Base-by-base conservation (phyloP, 2,113 vertebrate genomes). In the Hippocampus comes region DNA sequence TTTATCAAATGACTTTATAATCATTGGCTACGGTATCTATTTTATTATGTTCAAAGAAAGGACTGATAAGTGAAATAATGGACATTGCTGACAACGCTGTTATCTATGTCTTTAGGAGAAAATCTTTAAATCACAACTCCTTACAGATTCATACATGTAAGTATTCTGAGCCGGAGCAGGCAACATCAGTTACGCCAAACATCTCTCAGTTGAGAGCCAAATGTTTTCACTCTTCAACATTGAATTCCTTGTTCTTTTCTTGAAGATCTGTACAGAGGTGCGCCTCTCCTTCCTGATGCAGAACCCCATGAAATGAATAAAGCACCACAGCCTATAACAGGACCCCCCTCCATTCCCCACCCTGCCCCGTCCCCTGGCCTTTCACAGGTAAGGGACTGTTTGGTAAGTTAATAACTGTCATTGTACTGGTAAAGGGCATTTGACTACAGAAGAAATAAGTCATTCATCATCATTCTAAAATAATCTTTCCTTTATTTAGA, bases 291-390 rank as follows among this genome's bases (percentile, higher is more conserved):
- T 87, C 86, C 94, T 92, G 93, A 99, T 98, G 97, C 93, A 93
- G 94, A 94, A 94, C 94, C 94, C 93, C 94, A 94, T 97, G 97
- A 98, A 97, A 99, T 98, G 97, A 99, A 97, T 94, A 98, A 98
- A 97, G 94, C 95, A 93, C 95, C 95, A 93, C 97, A 99, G 92
- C 93, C 97, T 95, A 94, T 96, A 95, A 95, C 94, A 89, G 95
- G 94, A 95, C 90, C 93, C 92, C 94, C 94, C 74, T 90, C 95
- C 78, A 91, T 88, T 92, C 94, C 95, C 84, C 96, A 96, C 93
- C 96, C 96, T 2, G 94, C 95, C 92, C 94, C 95, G 80, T 97
- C 96, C 94, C 96, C 96, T 0, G 96, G 95, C 92, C 93, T 98
- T 80, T 92, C 96, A 86, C 97, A 97, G 96, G 96, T 98, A 94